phyloP scores from a whole-genome alignment of 2,797 vertebrate genomes.

The Aselliscus stoliczkanus region DNA sequence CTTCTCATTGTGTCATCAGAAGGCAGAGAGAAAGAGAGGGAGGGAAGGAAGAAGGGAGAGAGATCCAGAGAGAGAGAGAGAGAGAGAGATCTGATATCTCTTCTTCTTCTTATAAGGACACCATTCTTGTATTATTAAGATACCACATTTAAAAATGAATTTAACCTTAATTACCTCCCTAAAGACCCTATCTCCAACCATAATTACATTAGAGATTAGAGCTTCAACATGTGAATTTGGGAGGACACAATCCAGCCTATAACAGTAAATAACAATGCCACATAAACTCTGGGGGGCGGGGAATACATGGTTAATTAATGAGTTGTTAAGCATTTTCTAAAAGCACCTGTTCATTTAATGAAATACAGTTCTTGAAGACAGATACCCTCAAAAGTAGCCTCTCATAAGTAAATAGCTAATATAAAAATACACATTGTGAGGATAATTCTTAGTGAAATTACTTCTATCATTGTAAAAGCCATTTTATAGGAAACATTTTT shows the following conservation, averaged over 20 bases:
- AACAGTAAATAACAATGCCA: not conserved
- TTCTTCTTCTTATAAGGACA: not conserved
- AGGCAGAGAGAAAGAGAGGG: no score
- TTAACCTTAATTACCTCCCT: not conserved
- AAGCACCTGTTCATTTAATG: not conserved
- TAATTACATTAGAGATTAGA: not conserved
- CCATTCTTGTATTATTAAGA: not conserved
- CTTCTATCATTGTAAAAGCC: not conserved
- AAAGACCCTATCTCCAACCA: not conserved
- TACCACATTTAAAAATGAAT: not conserved
- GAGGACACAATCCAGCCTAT: not conserved
- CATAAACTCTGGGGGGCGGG: not conserved
- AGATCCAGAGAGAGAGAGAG: not conserved
- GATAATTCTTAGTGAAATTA: not conserved
- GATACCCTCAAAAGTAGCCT: not conserved
- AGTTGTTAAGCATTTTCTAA: not conserved
- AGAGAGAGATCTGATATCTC: not conserved
- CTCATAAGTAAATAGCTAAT: not conserved
- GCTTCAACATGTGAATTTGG: not conserved
- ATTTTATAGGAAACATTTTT: not conserved
- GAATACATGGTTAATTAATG: not conserved
- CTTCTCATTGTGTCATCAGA: not conserved
- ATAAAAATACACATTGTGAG: not conserved
- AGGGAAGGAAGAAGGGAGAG: no score
- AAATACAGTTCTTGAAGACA: not conserved